A percentile compares a stretch with the other conserved stretches of the same genome.
Evolutionary conservation across 2,888 invertebrate genomes (phyloP).

Genomic region (Portevinia maculata): DNA sequence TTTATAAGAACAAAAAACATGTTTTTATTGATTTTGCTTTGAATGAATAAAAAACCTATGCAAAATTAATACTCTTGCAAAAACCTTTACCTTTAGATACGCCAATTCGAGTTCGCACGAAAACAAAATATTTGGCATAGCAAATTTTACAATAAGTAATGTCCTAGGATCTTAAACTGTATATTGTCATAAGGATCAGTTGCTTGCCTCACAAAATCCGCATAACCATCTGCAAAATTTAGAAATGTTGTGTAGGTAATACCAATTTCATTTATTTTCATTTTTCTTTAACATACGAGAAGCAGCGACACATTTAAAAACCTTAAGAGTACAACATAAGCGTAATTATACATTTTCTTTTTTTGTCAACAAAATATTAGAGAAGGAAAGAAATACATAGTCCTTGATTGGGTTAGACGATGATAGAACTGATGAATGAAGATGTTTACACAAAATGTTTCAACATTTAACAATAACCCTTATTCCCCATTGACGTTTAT

Average conservation of each 20-base stretch:
- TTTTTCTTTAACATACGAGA: slow-evolving; percentile 17
- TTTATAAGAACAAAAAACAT: slow-evolving; percentile 3
- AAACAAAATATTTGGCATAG: slow-evolving; percentile 53
- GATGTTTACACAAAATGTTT: not conserved
- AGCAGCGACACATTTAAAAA: slow-evolving; percentile 32
- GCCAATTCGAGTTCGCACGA: slow-evolving; percentile 47
- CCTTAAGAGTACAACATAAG: slow-evolving; percentile 38
- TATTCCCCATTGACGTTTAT: no score
- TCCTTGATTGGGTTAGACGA: not conserved
- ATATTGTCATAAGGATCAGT: slow-evolving; percentile 48
- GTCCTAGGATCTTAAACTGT: slow-evolving; percentile 45
- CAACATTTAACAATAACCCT: not conserved
- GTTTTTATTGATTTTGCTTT: not conserved
- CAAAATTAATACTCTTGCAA: slow-evolving; percentile 9
- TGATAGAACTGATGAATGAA: not conserved
- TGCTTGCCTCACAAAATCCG: slow-evolving; percentile 68
- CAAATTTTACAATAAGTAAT: slow-evolving; percentile 35
- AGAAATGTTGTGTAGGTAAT: slow-evolving; percentile 40
- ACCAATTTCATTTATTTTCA: slow-evolving; percentile 10
- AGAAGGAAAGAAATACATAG: not conserved
- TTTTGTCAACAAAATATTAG: slow-evolving; percentile 7
- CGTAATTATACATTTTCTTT: not conserved
- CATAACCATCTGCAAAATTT: slow-evolving; percentile 72
- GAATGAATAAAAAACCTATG: not conserved
- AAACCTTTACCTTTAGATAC: slow-evolving; percentile 25